Evolutionary conservation across 1,140 invertebrate species (phyloP), one percentile per base, ranked within the genome.

Genomic region (Sycobia sp.): DNA sequence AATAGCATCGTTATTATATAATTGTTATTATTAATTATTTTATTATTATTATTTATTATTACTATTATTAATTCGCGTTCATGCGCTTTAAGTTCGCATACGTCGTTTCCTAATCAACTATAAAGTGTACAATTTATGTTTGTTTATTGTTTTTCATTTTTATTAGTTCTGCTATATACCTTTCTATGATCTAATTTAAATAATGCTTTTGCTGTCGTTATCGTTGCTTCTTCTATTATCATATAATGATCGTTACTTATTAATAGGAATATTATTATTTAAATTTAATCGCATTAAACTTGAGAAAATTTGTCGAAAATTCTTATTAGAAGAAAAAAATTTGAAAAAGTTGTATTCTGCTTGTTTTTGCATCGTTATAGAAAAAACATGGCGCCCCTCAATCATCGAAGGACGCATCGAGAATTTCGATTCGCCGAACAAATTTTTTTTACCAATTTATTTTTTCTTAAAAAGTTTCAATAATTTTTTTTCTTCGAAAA

Each of bases 261-360:
- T 46, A 25, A 46, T 46, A 25, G 4, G 25, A 25, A 10, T 49
- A 49, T 29, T 29, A 13, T 14, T 13, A 41, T 46, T 10, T 4
- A 7, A 32, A 7, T 11, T 32, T 32, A 32, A 9, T 59, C 46
- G 10, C 16, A 51, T 54, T 47, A 61, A 61, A n/a, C n/a, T n/a
- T n/a, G n/a, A n/a, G n/a, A n/a, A 44, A 51, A 51, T n/a, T 61
- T 61, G 34, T 53, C 49, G 39, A 61, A 53, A 61, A 51, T 44
- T 41, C 16, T 44, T 23, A 61, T 10, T 36, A 27, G 39, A 36
- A 44, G 49, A 61, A 60, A 60, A 29, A 32, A 60, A 41, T 14
- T 43, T 18, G 38, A 43, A 60, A 60, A 53, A 51, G 9, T 44
- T 59, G 18, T 20, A 27, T 10, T 39, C 38, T 57, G 4, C 43